These are phyloP conservation scores for Exaiptasia diaphana DNA, from an alignment of 64 coral and sea anemone genomes.

Conservation along the genomic window DNA sequence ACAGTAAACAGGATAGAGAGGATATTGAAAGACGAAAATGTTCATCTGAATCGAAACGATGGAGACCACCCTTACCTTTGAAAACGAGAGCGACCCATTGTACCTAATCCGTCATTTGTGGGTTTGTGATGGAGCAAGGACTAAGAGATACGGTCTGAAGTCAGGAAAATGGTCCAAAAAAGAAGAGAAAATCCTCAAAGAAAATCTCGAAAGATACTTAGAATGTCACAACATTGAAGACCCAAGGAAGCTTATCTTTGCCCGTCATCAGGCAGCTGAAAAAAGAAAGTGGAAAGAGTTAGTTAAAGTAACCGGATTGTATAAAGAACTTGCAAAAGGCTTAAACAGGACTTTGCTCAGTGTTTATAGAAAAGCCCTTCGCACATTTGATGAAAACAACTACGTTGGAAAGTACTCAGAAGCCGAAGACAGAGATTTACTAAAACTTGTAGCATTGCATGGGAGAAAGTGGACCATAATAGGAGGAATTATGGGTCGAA, in stretches of 20 bases:
- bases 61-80: too few species aligned
- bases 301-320: not conserved
- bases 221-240: not conserved
- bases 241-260: not conserved
- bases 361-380: not conserved
- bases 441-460: not conserved
- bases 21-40: too few species aligned
- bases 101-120: too few species aligned
- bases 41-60: too few species aligned
- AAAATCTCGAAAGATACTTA: constrained; percentile 1
- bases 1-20: too few species aligned
- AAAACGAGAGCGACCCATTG: too few species aligned
- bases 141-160: too few species aligned
- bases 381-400: constrained; percentile 3
- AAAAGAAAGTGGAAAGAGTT: not conserved
- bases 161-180: constrained; percentile 1
- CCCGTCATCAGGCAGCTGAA: not conserved
- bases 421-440: not conserved
- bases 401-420: not conserved
- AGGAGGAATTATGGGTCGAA: constrained; percentile 12
- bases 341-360: not conserved
- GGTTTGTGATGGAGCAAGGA: too few species aligned
- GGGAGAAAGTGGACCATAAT: constrained; percentile 1
- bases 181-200: not conserved
- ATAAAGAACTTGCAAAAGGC: constrained; percentile 18